Evolutionary conservation across 2,113 vertebrate genomes (phyloP), one percentile per base, ranked within the genome.

Genomic region (Glaucidium brasilianum): DNA sequence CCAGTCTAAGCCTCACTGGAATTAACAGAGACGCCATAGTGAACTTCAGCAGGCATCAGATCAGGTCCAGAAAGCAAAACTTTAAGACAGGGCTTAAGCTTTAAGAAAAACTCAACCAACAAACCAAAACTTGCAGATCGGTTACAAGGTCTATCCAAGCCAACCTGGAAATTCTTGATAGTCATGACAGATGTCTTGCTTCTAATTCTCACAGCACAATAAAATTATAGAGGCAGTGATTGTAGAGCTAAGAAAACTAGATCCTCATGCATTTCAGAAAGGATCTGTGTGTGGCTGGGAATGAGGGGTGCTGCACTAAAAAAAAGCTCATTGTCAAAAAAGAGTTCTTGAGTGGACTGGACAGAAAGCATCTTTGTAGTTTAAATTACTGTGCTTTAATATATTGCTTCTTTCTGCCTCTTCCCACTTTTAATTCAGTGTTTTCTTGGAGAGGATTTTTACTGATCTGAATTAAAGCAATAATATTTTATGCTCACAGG

Each of bases 401-500:
- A 41, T 12, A 72, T 81, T 88, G 20, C 41, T 58, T 80, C 23
- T 78, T 83, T 87, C 58, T 89, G 25, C 50, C 50, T 92, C 35
- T 49, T 86, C 56, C 66, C 52, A 30, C 43, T 87, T 82, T 72
- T 55, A 56, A 16, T 88, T 68, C 18, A 77, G 15, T 41, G 5
- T 87, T 89, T 94, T 91, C 76, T 87, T 90, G 77, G 91, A 94
- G 56, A 94, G 63, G 14, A 7, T 69, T 89, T 91, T 75, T 91
- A 69, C 50, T 71, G 67, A 91, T 85, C 59, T 91, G 74, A 96
- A 91, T 94, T 82, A 94, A 92, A 91, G 39, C 39, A 92, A 73
- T 96, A 85, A 62, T 94, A 82, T 89, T 89, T 93, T 89, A 88
- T 89, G 58, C 55, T 84, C 76, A 11, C 34, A 81, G 88, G 91